A percentile compares a stretch with the other conserved stretches of the same genome.
Conservation (phyloP, 2,888 invertebrate species). For the Ennomos quercinarius region DNA sequence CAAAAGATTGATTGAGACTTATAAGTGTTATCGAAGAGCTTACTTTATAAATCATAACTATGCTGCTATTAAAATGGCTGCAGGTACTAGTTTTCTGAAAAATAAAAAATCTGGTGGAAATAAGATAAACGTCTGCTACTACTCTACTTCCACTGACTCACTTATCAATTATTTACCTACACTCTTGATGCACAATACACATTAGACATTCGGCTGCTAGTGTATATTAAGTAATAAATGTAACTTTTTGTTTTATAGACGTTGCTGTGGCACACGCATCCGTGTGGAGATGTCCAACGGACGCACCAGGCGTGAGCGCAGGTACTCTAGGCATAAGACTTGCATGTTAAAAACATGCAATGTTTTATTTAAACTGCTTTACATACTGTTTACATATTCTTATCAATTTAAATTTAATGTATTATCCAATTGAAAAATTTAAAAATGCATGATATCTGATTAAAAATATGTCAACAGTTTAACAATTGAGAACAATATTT, state of each 20-base stretch:
- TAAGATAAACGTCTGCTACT: too few species aligned
- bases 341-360: neutral
- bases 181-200: too few species aligned
- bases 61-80: too few species aligned
- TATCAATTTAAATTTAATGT: neutral
- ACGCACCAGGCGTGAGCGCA: slow-evolving; percentile 90
- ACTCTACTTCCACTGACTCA: too few species aligned
- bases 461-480: slow-evolving; percentile 34
- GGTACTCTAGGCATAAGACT: slow-evolving; percentile 62
- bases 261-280: slow-evolving; percentile 95
- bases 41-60: too few species aligned
- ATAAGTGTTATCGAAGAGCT: too few species aligned
- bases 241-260: slow-evolving; percentile 75
- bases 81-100: too few species aligned
- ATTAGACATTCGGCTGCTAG: too few species aligned
- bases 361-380: slow-evolving; percentile 15
- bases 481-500: slow-evolving; percentile 4
- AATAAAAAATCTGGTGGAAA: too few species aligned
- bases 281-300: slow-evolving; percentile 97
- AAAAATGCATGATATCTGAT: slow-evolving; percentile 7
- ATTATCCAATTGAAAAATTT: neutral
- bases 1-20: too few species aligned
- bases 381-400: slow-evolving; percentile 24
- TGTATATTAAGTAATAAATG: neutral
- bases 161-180: too few species aligned